Evolutionary conservation across 2,113 vertebrate species (phyloP).

Genomic region (Mirza zaza): DNA sequence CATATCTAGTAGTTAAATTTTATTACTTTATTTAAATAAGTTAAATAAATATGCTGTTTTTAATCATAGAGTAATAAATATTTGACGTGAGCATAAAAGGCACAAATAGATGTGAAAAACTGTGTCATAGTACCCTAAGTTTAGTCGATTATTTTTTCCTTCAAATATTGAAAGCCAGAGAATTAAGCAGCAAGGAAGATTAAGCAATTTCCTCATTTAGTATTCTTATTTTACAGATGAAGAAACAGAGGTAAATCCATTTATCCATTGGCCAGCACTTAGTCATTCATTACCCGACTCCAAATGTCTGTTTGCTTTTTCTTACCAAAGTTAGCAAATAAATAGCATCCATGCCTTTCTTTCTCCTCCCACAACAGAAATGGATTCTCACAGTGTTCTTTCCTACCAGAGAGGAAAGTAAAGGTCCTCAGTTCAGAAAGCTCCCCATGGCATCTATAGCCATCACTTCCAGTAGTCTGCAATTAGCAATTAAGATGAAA

Average conservation of each 20-base stretch:
- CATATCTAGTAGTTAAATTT: not conserved
- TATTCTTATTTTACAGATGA: conserved; percentile 1
- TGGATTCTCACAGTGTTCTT: not conserved
- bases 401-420: too few relatives aligned
- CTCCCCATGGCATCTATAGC: not conserved
- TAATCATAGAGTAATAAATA: not conserved
- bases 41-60: not conserved
- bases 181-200: not conserved
- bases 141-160: not conserved
- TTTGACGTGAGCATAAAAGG: not conserved
- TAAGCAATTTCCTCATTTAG: not conserved
- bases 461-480: not conserved
- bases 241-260: not conserved
- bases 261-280: not conserved
- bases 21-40: not conserved
- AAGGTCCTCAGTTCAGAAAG: not conserved
- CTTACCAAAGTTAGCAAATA: not conserved
- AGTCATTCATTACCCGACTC: not conserved
- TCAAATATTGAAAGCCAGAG: not conserved
- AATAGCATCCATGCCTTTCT: not conserved
- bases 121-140: not conserved
- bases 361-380: not conserved
- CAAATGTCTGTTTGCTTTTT: not conserved
- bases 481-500: not conserved
- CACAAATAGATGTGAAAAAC: not conserved